Conservation (phyloP, 2,113 vertebrate species). For the Python bivittatus region DNA sequence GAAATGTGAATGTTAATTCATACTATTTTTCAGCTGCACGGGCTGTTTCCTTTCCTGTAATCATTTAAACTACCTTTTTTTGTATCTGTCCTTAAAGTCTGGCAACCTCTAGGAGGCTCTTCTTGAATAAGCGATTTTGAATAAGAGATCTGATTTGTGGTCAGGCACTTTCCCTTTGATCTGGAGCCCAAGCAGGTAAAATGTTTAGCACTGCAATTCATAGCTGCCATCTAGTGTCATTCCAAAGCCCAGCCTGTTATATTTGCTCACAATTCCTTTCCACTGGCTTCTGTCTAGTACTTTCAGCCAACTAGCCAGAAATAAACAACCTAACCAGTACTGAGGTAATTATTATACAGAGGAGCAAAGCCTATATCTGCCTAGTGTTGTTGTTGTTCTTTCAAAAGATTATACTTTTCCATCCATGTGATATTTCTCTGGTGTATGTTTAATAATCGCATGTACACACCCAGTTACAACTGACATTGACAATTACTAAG, state of each 20-base stretch:
- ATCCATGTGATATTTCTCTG: background rate
- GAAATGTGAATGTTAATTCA: background rate
- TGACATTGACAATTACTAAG: background rate
- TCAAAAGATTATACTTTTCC: background rate
- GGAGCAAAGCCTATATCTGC: background rate
- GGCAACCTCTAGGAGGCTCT: background rate
- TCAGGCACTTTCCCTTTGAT: background rate
- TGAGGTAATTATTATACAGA: background rate
- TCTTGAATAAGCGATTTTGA: background rate
- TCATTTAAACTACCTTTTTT: background rate
- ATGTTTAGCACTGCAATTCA: background rate
- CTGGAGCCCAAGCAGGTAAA: background rate
- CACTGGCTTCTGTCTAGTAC: background rate
- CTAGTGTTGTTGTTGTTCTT: no score
- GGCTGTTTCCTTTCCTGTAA: no score
- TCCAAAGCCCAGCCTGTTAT: background rate
- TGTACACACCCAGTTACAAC: background rate
- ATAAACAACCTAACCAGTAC: background rate
- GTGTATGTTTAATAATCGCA: background rate
- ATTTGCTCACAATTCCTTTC: background rate
- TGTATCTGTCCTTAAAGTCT: background rate
- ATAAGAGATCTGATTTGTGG: background rate
- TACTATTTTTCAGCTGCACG: background rate
- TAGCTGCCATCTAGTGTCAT: slow-evolving; percentile 15
- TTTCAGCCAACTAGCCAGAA: background rate